A percentile compares a stretch with the other conserved stretches of the same genome.
These are phyloP conservation scores for Eleginops maclovinus DNA, from an alignment of 2,113 vertebrate species.

Conservation along the genomic window DNA sequence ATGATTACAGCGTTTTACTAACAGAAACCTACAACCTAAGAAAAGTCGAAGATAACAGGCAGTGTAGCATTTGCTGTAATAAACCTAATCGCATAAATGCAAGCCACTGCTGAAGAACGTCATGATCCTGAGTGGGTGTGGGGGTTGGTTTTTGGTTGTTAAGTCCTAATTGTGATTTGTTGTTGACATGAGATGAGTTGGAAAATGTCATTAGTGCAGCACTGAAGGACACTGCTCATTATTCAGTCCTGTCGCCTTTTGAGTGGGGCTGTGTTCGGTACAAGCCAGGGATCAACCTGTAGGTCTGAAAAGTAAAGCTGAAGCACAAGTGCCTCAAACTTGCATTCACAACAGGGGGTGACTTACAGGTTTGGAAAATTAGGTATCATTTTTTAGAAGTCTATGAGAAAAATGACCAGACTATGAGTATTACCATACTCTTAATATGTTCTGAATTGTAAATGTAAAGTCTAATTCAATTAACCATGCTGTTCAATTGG, in stretches of 20 bases:
- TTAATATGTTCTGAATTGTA: no score
- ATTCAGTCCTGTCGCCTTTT: neutral
- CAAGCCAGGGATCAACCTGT: no score
- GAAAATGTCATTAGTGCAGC: neutral
- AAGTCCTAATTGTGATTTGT: constrained; percentile 12
- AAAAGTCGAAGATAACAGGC: constrained; percentile 6
- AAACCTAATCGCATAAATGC: neutral
- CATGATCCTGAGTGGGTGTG: neutral
- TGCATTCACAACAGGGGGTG: no score
- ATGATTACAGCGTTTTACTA: neutral
- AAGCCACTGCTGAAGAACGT: constrained; percentile 2
- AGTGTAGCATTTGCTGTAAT: neutral
- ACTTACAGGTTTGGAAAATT: no score
- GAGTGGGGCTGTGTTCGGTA: neutral
- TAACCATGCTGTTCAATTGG: no score
- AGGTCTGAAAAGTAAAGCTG: no score
- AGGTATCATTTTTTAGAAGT: no score
- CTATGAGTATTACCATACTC: no score
- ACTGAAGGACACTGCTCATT: neutral
- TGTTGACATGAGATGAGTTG: neutral
- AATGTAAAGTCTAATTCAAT: no score
- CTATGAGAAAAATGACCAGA: no score
- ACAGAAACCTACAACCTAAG: constrained; percentile 3
- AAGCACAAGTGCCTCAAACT: no score
- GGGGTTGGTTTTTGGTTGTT: constrained; percentile 14